Evolutionary conservation across 2,888 invertebrate species (phyloP), one percentile per base, ranked within the genome.

Genomic region (Adelognathus sp.): DNA sequence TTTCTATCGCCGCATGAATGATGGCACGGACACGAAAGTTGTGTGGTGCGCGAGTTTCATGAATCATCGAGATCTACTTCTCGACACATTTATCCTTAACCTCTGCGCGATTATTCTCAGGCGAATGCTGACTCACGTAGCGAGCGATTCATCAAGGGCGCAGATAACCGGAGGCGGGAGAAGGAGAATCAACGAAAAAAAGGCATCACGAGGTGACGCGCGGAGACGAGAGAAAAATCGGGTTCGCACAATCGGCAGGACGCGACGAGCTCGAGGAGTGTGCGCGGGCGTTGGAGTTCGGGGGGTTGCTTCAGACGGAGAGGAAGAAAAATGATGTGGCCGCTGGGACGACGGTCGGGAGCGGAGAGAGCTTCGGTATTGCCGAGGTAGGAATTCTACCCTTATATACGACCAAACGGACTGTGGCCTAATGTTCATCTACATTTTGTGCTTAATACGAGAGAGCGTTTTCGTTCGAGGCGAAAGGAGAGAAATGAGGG

Each of bases 391-490:
- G 24, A 54, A 72, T 63, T 36, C 54, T 31, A 61, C 63, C 54
- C 71, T 29, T 29, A 31, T 39, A 44, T 61, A 61, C 33, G 64
- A 41, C 39, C 63, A 80, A 82, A 79, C 73, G 75, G 75, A 79
- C 79, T 80, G 76, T 79, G 73, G 81, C 64, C 81, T 87, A 88
- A 88, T 87, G 87, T 86, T 86, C 87, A 84, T 86, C 84, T 86
- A 86, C 86, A 88, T 88, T 89, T 89, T 85, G 85, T 82, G 86
- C 86, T 88, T 88, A 87, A 87, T 87, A 85, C 86, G 73, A 69
- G 50, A 16, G 70, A 50, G 74, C 39, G 73, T 61, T 75, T 63
- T 69, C 58, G 72, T 78, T 82, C 75, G 63, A n/a, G n/a, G 70
- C 71, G 81, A 66, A 64, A 74, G 74, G 71, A 78, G 80, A 78